phyloP scores from a whole-genome alignment of 2,113 vertebrate species.

The Nansenia antarctica region DNA sequence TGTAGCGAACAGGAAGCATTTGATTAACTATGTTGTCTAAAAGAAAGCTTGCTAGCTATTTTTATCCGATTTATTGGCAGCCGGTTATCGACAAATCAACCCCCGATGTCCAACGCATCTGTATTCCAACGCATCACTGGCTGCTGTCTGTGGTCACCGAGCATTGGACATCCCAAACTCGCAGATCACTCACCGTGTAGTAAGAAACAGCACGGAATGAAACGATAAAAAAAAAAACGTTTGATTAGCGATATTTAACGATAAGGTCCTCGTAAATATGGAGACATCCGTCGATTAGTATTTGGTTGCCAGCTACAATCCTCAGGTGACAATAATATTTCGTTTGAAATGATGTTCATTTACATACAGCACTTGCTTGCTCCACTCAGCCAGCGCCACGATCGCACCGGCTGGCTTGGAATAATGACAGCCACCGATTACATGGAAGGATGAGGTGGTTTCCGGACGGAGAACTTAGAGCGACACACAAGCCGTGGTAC shows the following conservation, averaged over 20 bases:
- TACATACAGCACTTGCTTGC: conserved; percentile 59
- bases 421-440: conserved; percentile 69
- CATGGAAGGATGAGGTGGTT: conserved; percentile 60
- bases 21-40: no score
- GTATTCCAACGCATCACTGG: conserved; percentile 4
- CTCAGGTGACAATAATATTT: conserved; percentile 42
- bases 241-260: conserved; percentile 11
- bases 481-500: conserved; percentile 36
- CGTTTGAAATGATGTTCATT: conserved; percentile 52
- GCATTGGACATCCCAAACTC: conserved; percentile 31
- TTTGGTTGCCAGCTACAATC: conserved; percentile 33
- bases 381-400: conserved; percentile 72
- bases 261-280: neutral
- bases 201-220: conserved; percentile 25
- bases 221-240: conserved; percentile 28
- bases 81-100: conserved; percentile 11
- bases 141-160: conserved; percentile 7
- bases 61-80: conserved; percentile 29
- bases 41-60: no score
- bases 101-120: conserved; percentile 8
- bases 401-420: conserved; percentile 64
- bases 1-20: no score
- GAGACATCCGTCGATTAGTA: neutral
- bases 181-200: conserved; percentile 64
- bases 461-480: conserved; percentile 65